Conservation (phyloP, 2,113 vertebrate genomes). For the Dunckerocampus dactyliophorus region DNA sequence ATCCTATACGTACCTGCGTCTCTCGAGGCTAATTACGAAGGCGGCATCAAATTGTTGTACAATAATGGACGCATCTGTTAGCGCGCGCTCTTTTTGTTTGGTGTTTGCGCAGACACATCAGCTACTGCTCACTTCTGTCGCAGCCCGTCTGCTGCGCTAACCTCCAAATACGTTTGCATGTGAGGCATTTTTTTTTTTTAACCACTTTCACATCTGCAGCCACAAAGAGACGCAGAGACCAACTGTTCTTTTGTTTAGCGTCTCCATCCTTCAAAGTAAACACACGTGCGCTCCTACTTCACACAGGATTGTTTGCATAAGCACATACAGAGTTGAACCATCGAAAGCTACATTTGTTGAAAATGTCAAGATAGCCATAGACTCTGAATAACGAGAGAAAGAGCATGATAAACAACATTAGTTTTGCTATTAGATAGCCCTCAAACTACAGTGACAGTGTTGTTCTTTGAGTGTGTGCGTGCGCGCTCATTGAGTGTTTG, state of each 20-base stretch:
- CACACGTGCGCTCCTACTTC: slow-evolving; percentile 13
- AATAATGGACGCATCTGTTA: slow-evolving; percentile 64
- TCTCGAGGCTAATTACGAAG: slow-evolving; percentile 67
- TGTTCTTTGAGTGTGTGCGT: slow-evolving; percentile 8
- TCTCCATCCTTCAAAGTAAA: slow-evolving; percentile 29
- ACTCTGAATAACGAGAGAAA: not conserved
- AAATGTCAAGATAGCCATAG: not conserved
- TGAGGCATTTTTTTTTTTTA: slow-evolving; percentile 24
- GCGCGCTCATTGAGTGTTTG: slow-evolving; percentile 10
- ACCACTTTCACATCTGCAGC: slow-evolving; percentile 54
- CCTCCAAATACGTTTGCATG: slow-evolving; percentile 39
- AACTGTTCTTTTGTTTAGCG: slow-evolving; percentile 64
- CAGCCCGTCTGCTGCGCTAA: slow-evolving; percentile 54
- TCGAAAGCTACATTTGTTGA: slow-evolving; percentile 30
- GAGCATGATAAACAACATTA: not conserved
- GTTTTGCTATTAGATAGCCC: no score
- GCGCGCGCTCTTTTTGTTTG: slow-evolving; percentile 26
- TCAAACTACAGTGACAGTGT: no score
- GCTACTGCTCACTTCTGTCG: slow-evolving; percentile 49
- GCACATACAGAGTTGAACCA: slow-evolving; percentile 26
- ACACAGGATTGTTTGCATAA: slow-evolving; percentile 30
- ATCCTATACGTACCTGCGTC: slow-evolving; percentile 46
- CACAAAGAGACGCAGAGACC: slow-evolving; percentile 51
- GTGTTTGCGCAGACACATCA: slow-evolving; percentile 32
- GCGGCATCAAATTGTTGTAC: slow-evolving; percentile 58